Evolutionary conservation across 23 tunicate species (phyloP).

Genomic region (Halocynthia aurantium): DNA sequence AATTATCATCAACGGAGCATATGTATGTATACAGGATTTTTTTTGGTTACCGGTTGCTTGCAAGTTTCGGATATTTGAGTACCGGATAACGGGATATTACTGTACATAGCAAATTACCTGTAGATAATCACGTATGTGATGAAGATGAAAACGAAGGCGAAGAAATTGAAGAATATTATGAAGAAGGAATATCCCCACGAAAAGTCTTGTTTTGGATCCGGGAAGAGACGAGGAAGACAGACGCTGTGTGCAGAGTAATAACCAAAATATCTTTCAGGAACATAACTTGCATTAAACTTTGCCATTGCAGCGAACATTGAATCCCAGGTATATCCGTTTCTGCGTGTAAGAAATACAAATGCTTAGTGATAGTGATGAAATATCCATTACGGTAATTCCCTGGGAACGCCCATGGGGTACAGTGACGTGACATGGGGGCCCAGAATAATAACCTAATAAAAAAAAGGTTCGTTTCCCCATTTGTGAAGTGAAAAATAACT

Average conservation of each 20-base stretch:
- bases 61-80: too few species aligned
- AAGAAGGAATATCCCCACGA: conserved; percentile 74
- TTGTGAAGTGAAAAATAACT: too few species aligned
- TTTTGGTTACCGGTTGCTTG: too few species aligned
- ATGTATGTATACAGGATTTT: too few species aligned
- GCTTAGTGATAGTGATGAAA: neutral
- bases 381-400: neutral
- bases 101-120: conserved; percentile 23
- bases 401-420: too few species aligned
- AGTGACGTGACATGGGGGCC: too few species aligned
- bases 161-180: conserved; percentile 49
- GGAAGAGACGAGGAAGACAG: conserved; percentile 72
- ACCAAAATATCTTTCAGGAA: conserved; percentile 44
- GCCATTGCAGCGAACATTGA: conserved; percentile 16
- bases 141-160: conserved; percentile 57
- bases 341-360: neutral
- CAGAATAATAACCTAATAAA: too few species aligned
- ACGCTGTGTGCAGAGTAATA: conserved; percentile 89
- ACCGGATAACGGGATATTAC: too few species aligned
- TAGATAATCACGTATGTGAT: conserved; percentile 48
- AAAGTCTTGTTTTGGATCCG: conserved; percentile 36
- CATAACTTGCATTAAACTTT: neutral
- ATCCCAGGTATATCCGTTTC: conserved; percentile 6
- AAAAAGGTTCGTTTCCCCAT: too few species aligned
- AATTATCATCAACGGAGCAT: too few species aligned